These are phyloP conservation scores for Microtus montanus DNA, from an alignment of 2,113 vertebrate genomes.

Conservation along the genomic window DNA sequence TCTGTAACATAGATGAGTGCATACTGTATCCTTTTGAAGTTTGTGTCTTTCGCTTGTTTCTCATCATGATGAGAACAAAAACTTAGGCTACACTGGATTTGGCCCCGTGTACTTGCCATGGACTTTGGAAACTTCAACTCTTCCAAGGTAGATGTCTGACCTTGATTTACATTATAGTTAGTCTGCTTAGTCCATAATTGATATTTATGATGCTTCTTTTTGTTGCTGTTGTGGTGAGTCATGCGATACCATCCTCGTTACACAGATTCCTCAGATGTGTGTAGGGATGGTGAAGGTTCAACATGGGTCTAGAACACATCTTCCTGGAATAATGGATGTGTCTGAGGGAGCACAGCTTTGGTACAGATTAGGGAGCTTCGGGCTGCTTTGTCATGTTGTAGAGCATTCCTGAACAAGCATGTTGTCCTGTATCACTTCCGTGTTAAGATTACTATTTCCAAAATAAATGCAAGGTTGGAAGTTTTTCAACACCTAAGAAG, in stretches of 20 bases:
- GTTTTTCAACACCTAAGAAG: background rate
- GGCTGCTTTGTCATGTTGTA: background rate
- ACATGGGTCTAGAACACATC: background rate
- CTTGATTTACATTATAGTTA: background rate
- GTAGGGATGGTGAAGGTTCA: background rate
- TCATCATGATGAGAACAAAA: background rate
- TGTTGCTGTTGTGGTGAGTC: background rate
- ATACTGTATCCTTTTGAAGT: background rate
- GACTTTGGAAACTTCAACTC: background rate
- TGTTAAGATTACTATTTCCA: slow-evolving; percentile 19
- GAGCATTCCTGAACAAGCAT: background rate
- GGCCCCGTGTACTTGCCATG: background rate
- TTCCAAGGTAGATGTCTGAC: background rate
- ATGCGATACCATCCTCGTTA: background rate
- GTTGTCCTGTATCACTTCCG: background rate
- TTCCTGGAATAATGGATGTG: background rate
- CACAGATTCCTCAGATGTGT: background rate
- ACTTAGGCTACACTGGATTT: background rate
- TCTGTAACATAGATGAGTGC: background rate
- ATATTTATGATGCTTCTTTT: background rate
- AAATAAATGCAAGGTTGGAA: slow-evolving; percentile 14
- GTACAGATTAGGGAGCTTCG: background rate
- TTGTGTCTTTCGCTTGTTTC: background rate
- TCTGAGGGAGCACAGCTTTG: background rate
- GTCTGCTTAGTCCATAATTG: background rate